phyloP scores from a whole-genome alignment of 2,888 invertebrate species.

The Mythimna ferrago region DNA sequence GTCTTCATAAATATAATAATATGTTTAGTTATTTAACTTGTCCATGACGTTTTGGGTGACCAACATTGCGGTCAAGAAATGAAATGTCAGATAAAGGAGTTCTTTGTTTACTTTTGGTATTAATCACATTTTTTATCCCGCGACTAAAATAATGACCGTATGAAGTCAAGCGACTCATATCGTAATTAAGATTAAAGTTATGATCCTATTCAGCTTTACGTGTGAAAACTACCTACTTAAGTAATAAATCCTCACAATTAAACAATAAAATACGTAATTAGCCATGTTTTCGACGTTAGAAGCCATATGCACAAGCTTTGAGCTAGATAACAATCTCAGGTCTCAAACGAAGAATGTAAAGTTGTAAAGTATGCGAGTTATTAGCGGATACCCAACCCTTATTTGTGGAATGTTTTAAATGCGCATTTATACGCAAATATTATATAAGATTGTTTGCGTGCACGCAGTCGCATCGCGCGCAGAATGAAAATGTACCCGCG shows the following conservation, averaged over 20 bases:
- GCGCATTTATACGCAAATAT: conserved; percentile 79
- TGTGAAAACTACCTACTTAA: conserved; percentile 26
- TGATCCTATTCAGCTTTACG: conserved; percentile 37
- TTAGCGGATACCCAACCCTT: conserved; percentile 75
- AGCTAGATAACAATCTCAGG: conserved; percentile 67
- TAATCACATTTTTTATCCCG: conserved; percentile 18
- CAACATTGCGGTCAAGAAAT: conserved; percentile 29
- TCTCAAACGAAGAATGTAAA: conserved; percentile 62
- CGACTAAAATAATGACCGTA: conserved; percentile 24
- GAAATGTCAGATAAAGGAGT: conserved; percentile 21
- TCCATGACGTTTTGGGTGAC: neutral
- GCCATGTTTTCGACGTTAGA: conserved; percentile 46
- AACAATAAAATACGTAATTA: conserved; percentile 46
- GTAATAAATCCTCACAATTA: conserved; percentile 38
- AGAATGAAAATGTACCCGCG: conserved; percentile 76
- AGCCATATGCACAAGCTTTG: conserved; percentile 27
- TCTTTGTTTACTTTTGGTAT: conserved; percentile 37
- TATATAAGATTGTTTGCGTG: conserved; percentile 80
- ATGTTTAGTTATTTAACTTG: neutral
- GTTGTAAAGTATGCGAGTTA: conserved; percentile 73
- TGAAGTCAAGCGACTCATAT: conserved; percentile 35
- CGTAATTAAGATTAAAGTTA: conserved; percentile 42
- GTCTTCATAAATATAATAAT: neutral
- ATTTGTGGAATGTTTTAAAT: conserved; percentile 81
- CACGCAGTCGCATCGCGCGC: conserved; percentile 69